Percentiles rank a stretch among this genome's conserved stretches.
Evolutionary conservation across 2,113 vertebrate genomes (phyloP).

Genomic region (Lasiurus cinereus): DNA sequence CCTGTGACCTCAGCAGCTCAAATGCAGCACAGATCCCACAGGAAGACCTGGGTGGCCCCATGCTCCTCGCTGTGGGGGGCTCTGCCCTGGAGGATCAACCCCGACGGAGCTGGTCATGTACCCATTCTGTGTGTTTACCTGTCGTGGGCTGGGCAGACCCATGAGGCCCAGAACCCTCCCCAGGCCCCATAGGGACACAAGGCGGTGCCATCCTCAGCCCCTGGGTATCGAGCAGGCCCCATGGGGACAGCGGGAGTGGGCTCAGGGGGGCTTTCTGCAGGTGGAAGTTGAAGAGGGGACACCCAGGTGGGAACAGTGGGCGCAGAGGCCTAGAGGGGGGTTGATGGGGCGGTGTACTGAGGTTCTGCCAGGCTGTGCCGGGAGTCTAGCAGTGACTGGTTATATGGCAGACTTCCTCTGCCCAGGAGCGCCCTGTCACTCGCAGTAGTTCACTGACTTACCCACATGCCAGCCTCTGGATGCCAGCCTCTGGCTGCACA

Average conservation of each 20-base stretch:
- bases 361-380: background rate
- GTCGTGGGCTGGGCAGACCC: background rate
- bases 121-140: background rate
- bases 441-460: too few species aligned
- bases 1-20: background rate
- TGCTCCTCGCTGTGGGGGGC: background rate
- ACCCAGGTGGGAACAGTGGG: background rate
- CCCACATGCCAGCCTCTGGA: background rate
- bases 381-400: background rate
- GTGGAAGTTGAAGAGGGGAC: background rate
- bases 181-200: background rate
- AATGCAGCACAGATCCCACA: rapidly evolving
- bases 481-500: background rate
- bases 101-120: background rate
- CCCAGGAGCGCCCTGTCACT: background rate
- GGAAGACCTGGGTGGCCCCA: background rate
- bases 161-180: too few species aligned
- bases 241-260: background rate
- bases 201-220: background rate
- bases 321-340: background rate
- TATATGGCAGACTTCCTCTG: background rate
- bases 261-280: background rate
- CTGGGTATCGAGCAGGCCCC: too few species aligned
- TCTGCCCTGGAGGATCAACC: background rate
- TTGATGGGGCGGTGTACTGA: background rate